Conservation (phyloP, 1,140 invertebrate species). For the Heliconius hewitsoni region DNA sequence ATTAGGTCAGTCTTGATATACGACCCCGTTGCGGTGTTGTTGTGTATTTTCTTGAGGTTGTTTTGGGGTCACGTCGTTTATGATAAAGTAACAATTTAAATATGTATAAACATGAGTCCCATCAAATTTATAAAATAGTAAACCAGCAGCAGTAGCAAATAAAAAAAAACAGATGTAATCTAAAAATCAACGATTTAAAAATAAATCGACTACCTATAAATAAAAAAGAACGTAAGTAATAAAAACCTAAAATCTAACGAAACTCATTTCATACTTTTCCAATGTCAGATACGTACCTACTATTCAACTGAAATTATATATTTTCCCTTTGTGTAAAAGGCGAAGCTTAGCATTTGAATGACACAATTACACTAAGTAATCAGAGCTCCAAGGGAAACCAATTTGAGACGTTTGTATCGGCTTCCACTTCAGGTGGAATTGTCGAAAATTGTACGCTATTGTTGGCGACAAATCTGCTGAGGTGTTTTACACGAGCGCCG, state of each 20-base stretch:
- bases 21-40: neutral
- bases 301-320: slow-evolving; percentile 15
- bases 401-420: slow-evolving; percentile 56
- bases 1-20: slow-evolving; percentile 10
- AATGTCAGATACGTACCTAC: slow-evolving; percentile 4
- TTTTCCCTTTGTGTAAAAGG: slow-evolving; percentile 25
- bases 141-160: too few relatives aligned
- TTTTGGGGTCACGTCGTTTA: too few relatives aligned
- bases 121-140: too few relatives aligned
- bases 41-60: neutral
- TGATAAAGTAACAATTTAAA: too few relatives aligned
- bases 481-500: neutral
- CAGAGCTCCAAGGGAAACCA: slow-evolving; percentile 44
- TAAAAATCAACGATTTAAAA: neutral
- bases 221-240: neutral
- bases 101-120: too few relatives aligned
- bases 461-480: slow-evolving; percentile 50
- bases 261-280: slow-evolving; percentile 8
- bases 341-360: slow-evolving; percentile 27
- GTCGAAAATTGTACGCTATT: slow-evolving; percentile 59
- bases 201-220: neutral
- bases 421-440: slow-evolving; percentile 45
- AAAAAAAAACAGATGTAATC: too few relatives aligned
- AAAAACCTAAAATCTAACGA: neutral
- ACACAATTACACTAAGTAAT: slow-evolving; percentile 31